Evolutionary conservation across 2,797 vertebrate genomes (phyloP), one percentile per base, ranked within the genome.

Genomic region (Malacoraja senta): DNA sequence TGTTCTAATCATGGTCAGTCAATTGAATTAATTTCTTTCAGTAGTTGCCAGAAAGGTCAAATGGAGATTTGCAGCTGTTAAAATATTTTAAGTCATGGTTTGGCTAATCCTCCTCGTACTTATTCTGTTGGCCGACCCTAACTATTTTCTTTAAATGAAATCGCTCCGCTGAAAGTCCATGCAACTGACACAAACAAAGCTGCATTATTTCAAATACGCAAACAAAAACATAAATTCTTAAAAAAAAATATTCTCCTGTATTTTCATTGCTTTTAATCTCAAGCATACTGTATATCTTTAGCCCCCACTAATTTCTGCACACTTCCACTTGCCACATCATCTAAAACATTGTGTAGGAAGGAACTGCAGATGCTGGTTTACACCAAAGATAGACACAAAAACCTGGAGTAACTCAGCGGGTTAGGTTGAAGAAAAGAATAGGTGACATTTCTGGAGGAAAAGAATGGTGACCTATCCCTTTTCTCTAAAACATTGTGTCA

Each of bases 21-120:
- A n/a, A 76, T 76, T 13, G 26, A 74, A 92, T 76, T 53, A 74
- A 92, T 92, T 92, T 76, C 6, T 53, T 92, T 92, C 71, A 92
- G 13, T 58, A 74, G 38, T 53, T 76, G 44, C 44, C 53, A 76
- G 24, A 76, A 29, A 53, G 90, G 44, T 76, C 71, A 74, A 44
- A 38, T 29, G 21, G 38, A 74, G 44, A 76, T 92, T 76, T 92
- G 6, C 38, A 76, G 38, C 24, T 92, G 90, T 74, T 92, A n/a
- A 74, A n/a, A 58, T 53, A 53, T 76, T 76, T 44, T 44, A 76
- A 53, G 32, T 38, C 44, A 76, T n/a, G 90, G 63, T 13, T 92
- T 10, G 24, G 21, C 26, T 76, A 13, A 15, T 8, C 13, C 6
- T 68, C 15, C 65, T 91, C 32, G 38, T 35, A 38, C 21, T 10